These are phyloP conservation scores for Epinephelus cyanopodus DNA, from an alignment of 2,113 vertebrate genomes.

Conservation along the genomic window DNA sequence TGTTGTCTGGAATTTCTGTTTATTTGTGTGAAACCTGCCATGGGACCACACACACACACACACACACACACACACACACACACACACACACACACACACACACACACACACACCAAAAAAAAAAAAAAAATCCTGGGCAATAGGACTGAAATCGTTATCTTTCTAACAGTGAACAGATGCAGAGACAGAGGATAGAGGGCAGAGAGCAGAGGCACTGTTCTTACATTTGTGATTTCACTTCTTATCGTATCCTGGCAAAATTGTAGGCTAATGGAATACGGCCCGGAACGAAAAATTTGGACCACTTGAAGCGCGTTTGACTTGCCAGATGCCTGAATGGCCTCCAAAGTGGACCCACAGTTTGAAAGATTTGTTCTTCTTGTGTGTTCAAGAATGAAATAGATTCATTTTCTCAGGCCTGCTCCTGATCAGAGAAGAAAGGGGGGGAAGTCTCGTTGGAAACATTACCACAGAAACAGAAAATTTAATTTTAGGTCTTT, in stretches of 20 bases:
- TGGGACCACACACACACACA: neutral
- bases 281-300: slow-evolving; percentile 49
- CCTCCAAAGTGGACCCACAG: slow-evolving; percentile 40
- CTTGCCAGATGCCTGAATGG: slow-evolving; percentile 41
- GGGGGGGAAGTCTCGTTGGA: neutral
- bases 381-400: slow-evolving; percentile 43
- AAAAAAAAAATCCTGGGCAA: neutral
- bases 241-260: slow-evolving; percentile 60
- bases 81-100: no score
- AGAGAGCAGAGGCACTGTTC: slow-evolving; percentile 16
- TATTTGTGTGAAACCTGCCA: neutral
- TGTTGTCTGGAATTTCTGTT: slow-evolving; percentile 3
- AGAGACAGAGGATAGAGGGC: slow-evolving; percentile 12
- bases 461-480: neutral
- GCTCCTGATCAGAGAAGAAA: slow-evolving; percentile 30
- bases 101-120: no score
- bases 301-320: slow-evolving; percentile 31
- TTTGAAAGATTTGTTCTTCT: slow-evolving; percentile 38
- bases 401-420: slow-evolving; percentile 24
- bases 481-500: slow-evolving; percentile 15
- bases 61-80: no score
- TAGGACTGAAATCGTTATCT: slow-evolving; percentile 30
- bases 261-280: slow-evolving; percentile 41
- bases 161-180: slow-evolving; percentile 62
- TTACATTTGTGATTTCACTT: slow-evolving; percentile 30